Evolutionary conservation across 2,113 vertebrate species (phyloP), one percentile per base, ranked within the genome.

Genomic region (Anguilla rostrata): DNA sequence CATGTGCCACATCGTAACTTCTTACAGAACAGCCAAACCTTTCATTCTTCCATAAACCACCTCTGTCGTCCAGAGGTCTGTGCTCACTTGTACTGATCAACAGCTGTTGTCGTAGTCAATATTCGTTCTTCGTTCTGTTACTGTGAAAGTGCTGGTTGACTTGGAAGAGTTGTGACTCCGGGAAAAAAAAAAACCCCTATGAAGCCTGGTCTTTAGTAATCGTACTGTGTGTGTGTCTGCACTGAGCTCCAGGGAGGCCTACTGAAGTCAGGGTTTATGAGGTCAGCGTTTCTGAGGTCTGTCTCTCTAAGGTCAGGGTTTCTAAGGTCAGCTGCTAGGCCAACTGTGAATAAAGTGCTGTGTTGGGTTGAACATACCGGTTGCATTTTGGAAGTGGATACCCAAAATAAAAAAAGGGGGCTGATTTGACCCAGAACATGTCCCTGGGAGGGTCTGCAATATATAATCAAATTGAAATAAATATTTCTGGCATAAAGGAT

Each of bases 71-170:
- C 63, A 71, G 26, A 22, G 20, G 26, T 34, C 26, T 12, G 71
- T 75, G 15, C 71, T 75, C 26, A 75, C 26, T 75, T n/a, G 22
- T 60, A 66, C 9, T 26, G 5, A 66, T 26, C 60, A 66, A 66
- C 60, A 26, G 60, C 18, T 26, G 56, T 15, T n/a, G 26, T 75
- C 22, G 29, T 75, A 34, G 71, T 4, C 8, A 75, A 75, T 34
- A 75, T 34, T 9, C 49, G 71, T 75, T 75, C 71, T 26, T 34
- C 12, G 34, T 29, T n/a, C 63, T 75, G 71, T 75, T 34, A 75
- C 71, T 34, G 71, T 75, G 71, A 75, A 75, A 9, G 71, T 75
- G 71, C 71, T n/a, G n/a, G 22, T 75, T 75, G 71, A 75, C 71
- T 75, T 75, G 71, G 34, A 75, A 75, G 2, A 34, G 71, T 75